Percentiles rank a stretch among this genome's conserved stretches.
Evolutionary conservation across 2,888 invertebrate genomes (phyloP).

Genomic region (Cinara cedri): DNA sequence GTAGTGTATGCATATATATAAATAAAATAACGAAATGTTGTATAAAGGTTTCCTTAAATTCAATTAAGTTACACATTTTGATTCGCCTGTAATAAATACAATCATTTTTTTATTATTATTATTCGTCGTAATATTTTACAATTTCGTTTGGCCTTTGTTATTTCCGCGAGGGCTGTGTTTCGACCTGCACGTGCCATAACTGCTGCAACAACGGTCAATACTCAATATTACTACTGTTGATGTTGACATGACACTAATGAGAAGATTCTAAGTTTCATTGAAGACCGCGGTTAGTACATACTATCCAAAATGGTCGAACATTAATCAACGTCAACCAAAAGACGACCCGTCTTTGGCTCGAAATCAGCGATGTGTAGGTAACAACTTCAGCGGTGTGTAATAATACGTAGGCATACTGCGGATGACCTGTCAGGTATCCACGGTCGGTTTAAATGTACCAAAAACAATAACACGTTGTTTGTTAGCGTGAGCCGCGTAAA

Average conservation of each 20-base stretch:
- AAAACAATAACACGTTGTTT: neutral
- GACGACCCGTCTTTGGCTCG: neutral
- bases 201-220: neutral
- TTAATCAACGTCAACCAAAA: conserved; percentile 38
- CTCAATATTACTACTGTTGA: neutral
- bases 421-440: neutral
- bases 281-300: neutral
- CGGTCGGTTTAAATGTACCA: neutral
- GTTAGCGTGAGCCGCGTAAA: too few species aligned
- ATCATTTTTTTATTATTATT: too few species aligned
- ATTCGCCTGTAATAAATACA: too few species aligned
- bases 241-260: conserved; percentile 3
- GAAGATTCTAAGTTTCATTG: conserved; percentile 4
- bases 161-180: too few species aligned
- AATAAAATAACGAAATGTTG: too few species aligned
- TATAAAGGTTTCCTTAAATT: too few species aligned
- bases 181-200: too few species aligned
- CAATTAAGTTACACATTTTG: too few species aligned
- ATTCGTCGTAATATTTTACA: too few species aligned
- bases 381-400: neutral
- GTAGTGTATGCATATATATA: too few species aligned
- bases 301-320: neutral
- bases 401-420: neutral
- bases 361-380: neutral
- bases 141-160: too few species aligned